Percentiles rank a stretch among this genome's conserved stretches.
These are phyloP conservation scores for Mnemiopsis leidyi DNA, from an alignment of 37 sponge, comb jelly and placozoan genomes.

Conservation along the genomic window DNA sequence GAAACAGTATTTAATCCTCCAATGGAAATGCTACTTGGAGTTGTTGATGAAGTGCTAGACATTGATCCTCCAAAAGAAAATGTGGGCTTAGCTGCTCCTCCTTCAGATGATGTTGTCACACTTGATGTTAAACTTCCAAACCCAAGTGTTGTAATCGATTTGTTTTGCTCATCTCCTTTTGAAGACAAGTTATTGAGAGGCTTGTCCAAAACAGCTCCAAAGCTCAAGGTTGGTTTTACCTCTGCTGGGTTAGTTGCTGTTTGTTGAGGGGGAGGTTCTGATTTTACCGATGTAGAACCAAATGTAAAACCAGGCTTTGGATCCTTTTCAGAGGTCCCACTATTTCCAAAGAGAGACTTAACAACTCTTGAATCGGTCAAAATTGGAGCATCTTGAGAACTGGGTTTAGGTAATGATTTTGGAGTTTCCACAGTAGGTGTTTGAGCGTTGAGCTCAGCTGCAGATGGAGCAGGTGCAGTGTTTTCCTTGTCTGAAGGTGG, in stretches of 20 bases:
- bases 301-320: slow-evolving; percentile 2
- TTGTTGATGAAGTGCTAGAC: background rate
- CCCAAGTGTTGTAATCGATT: no score
- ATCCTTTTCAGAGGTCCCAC: background rate
- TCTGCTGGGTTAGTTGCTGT: background rate
- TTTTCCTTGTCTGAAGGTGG: background rate
- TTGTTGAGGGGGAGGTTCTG: background rate
- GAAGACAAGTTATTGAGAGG: no score
- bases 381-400: background rate
- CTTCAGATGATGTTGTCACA: background rate
- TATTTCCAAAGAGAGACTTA: background rate
- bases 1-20: background rate
- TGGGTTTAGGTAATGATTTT: background rate
- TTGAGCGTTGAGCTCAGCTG: background rate
- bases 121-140: no score
- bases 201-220: no score
- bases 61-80: background rate
- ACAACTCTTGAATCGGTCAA: background rate
- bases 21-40: background rate
- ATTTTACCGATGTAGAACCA: background rate
- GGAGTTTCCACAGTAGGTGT: background rate
- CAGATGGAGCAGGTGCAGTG: background rate
- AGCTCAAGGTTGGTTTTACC: background rate
- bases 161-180: no score
- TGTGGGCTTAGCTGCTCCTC: background rate